These are phyloP conservation scores for Neodon shergylaensis DNA, from an alignment of 2,113 vertebrate genomes.

Conservation along the genomic window DNA sequence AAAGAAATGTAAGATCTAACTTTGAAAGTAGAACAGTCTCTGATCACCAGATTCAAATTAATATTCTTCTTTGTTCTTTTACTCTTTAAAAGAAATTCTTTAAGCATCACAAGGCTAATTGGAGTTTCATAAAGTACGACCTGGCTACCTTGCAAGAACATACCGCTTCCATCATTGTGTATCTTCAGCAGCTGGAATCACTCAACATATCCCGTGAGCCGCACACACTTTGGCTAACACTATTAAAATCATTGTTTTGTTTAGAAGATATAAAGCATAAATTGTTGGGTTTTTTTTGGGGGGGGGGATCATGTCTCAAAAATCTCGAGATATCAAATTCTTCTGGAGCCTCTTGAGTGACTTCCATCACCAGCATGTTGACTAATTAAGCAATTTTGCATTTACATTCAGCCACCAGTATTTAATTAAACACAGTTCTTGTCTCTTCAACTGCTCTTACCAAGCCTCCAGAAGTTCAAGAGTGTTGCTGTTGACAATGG, in stretches of 20 bases:
- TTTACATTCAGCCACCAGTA: slow-evolving; percentile 56
- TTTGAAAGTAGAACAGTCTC: background rate
- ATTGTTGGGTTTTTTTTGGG: background rate
- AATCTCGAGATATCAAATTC: slow-evolving; percentile 30
- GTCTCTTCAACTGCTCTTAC: slow-evolving; percentile 68
- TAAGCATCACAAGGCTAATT: background rate
- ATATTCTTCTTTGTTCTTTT: background rate
- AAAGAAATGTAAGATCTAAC: slow-evolving; percentile 14
- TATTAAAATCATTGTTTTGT: background rate
- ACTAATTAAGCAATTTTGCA: slow-evolving; percentile 69
- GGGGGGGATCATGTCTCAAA: background rate
- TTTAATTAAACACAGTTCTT: slow-evolving; percentile 74
- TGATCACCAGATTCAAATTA: background rate
- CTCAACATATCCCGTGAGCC: background rate
- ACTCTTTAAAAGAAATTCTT: background rate
- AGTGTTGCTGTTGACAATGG: slow-evolving; percentile 75
- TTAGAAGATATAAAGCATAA: slow-evolving; percentile 8
- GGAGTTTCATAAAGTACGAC: background rate
- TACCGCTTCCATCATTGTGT: background rate
- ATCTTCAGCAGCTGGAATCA: background rate
- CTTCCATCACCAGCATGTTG: slow-evolving; percentile 47
- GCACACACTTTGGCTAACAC: background rate
- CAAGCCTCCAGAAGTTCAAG: slow-evolving; percentile 72
- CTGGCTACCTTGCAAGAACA: background rate
- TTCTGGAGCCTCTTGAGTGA: slow-evolving; percentile 52